These are phyloP conservation scores for Diaprepes abbreviatus DNA, from an alignment of 2,888 invertebrate genomes.

Conservation along the genomic window DNA sequence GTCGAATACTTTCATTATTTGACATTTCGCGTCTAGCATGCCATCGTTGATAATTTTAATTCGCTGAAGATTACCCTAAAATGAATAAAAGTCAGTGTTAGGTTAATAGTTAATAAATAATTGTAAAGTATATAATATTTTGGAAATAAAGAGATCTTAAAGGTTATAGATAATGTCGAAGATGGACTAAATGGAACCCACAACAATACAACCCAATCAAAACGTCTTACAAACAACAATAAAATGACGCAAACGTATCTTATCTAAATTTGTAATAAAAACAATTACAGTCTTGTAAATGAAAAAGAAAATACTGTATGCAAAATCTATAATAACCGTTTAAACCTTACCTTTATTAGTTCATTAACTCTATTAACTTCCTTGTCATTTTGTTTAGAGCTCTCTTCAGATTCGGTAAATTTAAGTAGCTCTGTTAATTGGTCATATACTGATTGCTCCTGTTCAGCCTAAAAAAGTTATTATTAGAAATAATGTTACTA, in stretches of 20 bases:
- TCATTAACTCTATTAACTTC: constrained; percentile 71
- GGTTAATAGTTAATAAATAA: too few relatives aligned
- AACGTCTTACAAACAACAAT: too few relatives aligned
- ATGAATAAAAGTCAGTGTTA: too few relatives aligned
- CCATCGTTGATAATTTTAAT: constrained; percentile 94
- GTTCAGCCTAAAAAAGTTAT: constrained; percentile 67
- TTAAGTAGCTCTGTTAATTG: constrained; percentile 65
- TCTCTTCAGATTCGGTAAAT: constrained; percentile 65
- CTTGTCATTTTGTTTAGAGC: constrained; percentile 59
- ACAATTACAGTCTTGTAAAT: too few relatives aligned
- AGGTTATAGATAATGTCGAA: too few relatives aligned
- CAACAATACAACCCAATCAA: too few relatives aligned
- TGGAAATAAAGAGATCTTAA: too few relatives aligned
- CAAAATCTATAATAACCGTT: constrained; percentile 17
- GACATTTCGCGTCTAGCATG: constrained; percentile 88
- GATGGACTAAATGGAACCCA: too few relatives aligned
- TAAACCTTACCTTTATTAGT: constrained; percentile 73
- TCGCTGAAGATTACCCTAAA: constrained; percentile 94
- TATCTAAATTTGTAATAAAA: too few relatives aligned
- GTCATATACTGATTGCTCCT: constrained; percentile 69
- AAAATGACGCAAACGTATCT: too few relatives aligned
- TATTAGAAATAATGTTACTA: background rate
- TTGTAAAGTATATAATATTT: too few relatives aligned
- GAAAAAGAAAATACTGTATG: too few relatives aligned
- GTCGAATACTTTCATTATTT: constrained; percentile 87